A percentile compares a stretch with the other conserved stretches of the same genome.
Conservation (phyloP, 2,113 vertebrate genomes). For the Ondatra zibethicus region DNA sequence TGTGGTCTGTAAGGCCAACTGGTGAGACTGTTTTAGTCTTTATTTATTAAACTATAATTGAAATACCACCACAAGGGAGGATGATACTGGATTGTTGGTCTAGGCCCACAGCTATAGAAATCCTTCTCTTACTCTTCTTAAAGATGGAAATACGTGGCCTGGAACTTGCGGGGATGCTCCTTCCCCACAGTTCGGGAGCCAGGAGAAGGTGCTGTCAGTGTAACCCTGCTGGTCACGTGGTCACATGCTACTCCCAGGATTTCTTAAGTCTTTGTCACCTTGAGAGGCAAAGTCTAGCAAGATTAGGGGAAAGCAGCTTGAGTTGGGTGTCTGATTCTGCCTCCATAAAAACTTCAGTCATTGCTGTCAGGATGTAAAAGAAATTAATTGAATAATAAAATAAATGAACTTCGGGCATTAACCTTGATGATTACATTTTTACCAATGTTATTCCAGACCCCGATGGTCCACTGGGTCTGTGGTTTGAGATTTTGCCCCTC, state of each 20-base stretch:
- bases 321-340: not conserved
- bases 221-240: accelerated
- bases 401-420: not conserved
- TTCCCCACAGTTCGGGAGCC: not conserved
- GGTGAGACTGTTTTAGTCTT: too few species aligned
- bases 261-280: not conserved
- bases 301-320: not conserved
- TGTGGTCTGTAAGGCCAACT: too few species aligned
- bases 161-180: not conserved
- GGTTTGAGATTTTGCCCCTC: not conserved
- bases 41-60: too few species aligned
- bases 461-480: too few species aligned
- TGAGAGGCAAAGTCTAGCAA: not conserved
- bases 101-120: not conserved
- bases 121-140: not conserved
- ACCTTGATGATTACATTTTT: not conserved
- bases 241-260: not conserved
- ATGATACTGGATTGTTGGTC: not conserved
- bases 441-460: not conserved
- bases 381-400: not conserved
- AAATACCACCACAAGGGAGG: too few species aligned
- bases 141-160: not conserved
- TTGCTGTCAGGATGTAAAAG: not conserved
- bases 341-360: not conserved
- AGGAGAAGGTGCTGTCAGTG: not conserved